These are phyloP conservation scores for Muscicapa striata DNA, from an alignment of 2,797 vertebrate genomes.

Conservation along the genomic window DNA sequence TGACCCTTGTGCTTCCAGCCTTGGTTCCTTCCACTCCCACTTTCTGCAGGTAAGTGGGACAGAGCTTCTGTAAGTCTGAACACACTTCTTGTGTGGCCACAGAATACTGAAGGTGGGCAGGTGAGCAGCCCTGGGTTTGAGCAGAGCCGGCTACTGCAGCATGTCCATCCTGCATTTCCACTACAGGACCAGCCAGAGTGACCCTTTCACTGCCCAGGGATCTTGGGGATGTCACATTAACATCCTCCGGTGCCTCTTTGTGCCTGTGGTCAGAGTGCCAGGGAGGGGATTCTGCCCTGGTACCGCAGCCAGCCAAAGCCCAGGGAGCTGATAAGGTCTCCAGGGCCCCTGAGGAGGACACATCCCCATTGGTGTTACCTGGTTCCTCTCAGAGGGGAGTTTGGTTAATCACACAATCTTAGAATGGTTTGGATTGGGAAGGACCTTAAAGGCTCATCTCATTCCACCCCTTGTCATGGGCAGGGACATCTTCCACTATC, in stretches of 20 bases:
- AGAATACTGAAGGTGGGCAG: too few relatives aligned
- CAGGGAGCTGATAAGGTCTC: too few relatives aligned
- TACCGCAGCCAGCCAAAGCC: fast-evolving
- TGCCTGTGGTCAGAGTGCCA: fast-evolving
- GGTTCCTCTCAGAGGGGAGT: background rate
- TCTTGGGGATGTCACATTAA: fast-evolving
- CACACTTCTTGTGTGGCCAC: background rate
- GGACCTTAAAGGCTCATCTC: background rate
- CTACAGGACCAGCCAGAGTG: fast-evolving
- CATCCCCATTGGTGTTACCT: fast-evolving
- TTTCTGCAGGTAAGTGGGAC: background rate
- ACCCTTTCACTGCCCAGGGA: background rate
- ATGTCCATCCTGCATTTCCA: background rate
- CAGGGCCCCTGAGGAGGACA: background rate
- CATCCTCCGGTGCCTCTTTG: fast-evolving
- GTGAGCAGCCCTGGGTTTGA: background rate
- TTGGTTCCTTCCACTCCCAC: background rate
- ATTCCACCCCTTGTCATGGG: background rate
- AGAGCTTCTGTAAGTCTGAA: background rate
- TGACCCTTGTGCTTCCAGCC: background rate
- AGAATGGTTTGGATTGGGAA: background rate
- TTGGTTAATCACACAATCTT: background rate
- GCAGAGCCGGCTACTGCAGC: background rate
- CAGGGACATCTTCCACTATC: background rate
- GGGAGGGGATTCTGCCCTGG: too few relatives aligned